Percentiles rank a stretch among this genome's conserved stretches.
These are phyloP conservation scores for Trachythela sp. DNA, from an alignment of 64 coral and sea anemone species.

Conservation along the genomic window DNA sequence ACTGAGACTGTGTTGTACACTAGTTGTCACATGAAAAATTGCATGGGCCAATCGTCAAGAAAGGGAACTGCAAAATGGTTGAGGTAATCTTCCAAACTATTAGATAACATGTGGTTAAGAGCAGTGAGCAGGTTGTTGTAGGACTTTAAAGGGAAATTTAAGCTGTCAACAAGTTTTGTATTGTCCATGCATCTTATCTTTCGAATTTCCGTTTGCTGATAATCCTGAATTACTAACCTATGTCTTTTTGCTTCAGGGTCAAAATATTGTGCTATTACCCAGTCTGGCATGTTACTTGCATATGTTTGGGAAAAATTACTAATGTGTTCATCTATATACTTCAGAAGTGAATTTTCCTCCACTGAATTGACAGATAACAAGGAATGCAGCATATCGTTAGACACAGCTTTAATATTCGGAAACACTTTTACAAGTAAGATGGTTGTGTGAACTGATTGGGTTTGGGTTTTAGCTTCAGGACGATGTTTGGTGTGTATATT, in stretches of 20 bases:
- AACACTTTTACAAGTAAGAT: background rate
- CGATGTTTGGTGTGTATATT: slow-evolving; percentile 6
- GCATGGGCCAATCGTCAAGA: background rate
- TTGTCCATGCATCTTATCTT: background rate
- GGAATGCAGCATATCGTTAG: background rate
- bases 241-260: slow-evolving; percentile 20
- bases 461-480: slow-evolving; percentile 6
- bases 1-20: too few species aligned
- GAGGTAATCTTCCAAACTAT: background rate
- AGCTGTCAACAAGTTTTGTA: background rate
- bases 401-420: background rate
- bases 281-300: slow-evolving; percentile 26
- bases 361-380: background rate
- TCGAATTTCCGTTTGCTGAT: background rate
- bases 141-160: background rate
- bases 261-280: background rate
- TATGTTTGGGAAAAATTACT: slow-evolving; percentile 14
- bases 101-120: background rate
- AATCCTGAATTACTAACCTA: background rate
- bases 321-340: background rate
- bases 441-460: background rate
- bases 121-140: background rate
- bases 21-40: background rate
- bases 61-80: background rate
- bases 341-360: background rate